Percentiles rank a stretch among this genome's conserved stretches.
Conservation (phyloP, 2,797 vertebrate genomes). For the Onychomys torridus region DNA sequence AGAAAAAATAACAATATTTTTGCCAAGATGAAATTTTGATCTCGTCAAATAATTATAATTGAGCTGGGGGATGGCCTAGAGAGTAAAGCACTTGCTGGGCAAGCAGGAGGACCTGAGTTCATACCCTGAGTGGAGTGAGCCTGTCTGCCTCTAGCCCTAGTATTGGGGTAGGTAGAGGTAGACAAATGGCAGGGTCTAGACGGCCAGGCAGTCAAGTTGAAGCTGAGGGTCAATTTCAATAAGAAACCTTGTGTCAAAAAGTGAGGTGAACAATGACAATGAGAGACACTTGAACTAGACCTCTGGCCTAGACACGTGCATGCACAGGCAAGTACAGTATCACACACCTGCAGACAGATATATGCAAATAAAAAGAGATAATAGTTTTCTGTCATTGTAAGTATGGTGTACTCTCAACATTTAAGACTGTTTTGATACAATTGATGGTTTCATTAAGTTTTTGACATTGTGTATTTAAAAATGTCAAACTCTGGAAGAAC, state of each 20-base stretch:
- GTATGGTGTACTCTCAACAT: background rate
- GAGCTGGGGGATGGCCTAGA: background rate
- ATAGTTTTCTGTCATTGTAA: background rate
- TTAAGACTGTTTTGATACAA: background rate
- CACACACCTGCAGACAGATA: background rate
- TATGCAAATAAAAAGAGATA: background rate
- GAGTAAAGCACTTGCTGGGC: background rate
- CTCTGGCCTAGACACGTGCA: background rate
- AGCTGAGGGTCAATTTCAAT: background rate
- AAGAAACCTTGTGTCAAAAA: background rate
- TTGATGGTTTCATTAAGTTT: background rate
- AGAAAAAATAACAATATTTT: background rate
- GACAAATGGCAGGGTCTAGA: background rate
- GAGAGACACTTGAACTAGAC: background rate
- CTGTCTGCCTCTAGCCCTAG: background rate
- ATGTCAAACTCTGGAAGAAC: background rate
- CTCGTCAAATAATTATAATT: background rate
- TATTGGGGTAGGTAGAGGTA: background rate
- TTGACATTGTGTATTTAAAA: background rate
- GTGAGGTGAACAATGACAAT: background rate
- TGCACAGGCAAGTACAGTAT: too few relatives aligned
- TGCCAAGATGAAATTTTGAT: background rate
- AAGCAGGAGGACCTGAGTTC: background rate
- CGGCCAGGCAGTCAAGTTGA: background rate
- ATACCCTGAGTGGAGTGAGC: background rate